Evolutionary conservation across 2,113 vertebrate species (phyloP).

Genomic region (Menidia beryllina): DNA sequence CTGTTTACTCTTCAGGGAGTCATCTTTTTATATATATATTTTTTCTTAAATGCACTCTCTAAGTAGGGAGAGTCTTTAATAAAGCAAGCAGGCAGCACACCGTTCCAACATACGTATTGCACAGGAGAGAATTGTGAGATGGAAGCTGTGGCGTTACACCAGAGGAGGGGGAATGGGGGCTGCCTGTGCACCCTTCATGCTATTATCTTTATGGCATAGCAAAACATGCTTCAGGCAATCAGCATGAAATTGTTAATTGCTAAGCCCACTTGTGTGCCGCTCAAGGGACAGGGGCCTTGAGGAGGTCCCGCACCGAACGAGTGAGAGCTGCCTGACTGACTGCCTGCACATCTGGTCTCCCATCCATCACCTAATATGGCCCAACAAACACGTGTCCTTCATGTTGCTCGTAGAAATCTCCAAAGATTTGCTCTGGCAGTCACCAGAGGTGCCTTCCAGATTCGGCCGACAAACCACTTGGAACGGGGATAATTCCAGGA

Average conservation of each 20-base stretch:
- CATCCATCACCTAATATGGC: slow-evolving; percentile 36
- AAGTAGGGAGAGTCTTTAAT: slow-evolving; percentile 81
- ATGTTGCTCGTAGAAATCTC: slow-evolving; percentile 42
- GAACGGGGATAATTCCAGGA: slow-evolving; percentile 2
- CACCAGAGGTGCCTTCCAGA: slow-evolving; percentile 35
- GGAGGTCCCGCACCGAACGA: slow-evolving; percentile 80
- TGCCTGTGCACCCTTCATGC: slow-evolving; percentile 79
- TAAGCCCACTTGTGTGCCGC: slow-evolving; percentile 86
- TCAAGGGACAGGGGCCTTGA: slow-evolving; percentile 86
- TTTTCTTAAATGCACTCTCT: slow-evolving; percentile 79
- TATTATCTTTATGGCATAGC: slow-evolving; percentile 88
- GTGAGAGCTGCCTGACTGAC: slow-evolving; percentile 77
- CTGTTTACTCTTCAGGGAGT: slow-evolving; percentile 85
- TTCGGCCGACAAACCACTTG: not conserved
- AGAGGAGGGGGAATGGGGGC: slow-evolving; percentile 61
- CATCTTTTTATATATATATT: slow-evolving; percentile 75
- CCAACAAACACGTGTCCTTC: slow-evolving; percentile 34
- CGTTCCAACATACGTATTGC: slow-evolving; percentile 77
- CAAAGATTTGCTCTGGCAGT: slow-evolving; percentile 35
- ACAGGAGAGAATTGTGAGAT: slow-evolving; percentile 79
- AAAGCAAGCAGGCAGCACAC: slow-evolving; percentile 77
- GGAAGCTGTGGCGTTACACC: slow-evolving; percentile 76
- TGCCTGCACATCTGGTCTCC: slow-evolving; percentile 65
- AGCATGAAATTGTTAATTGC: slow-evolving; percentile 95
- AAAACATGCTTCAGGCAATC: slow-evolving; percentile 91